Evolutionary conservation across 2,888 invertebrate species (phyloP).

Genomic region (Exocentrus adspersus): DNA sequence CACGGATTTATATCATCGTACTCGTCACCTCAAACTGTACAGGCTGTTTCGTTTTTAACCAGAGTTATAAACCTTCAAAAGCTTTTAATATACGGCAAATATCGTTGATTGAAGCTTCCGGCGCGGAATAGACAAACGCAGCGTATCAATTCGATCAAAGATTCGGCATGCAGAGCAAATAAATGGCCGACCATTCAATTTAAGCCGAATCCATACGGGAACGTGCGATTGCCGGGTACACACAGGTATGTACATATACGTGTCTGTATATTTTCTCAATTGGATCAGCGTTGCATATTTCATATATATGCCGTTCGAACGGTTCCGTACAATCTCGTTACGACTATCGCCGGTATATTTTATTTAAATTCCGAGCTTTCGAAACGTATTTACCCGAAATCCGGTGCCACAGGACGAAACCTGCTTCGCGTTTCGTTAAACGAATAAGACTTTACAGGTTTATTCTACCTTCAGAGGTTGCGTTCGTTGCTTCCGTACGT

Average conservation of each 20-base stretch:
- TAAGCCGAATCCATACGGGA: conserved; percentile 24
- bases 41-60: too few species aligned
- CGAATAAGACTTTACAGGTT: too few species aligned
- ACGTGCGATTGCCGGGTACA: background rate
- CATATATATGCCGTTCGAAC: conserved; percentile 41
- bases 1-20: too few species aligned
- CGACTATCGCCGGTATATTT: conserved; percentile 39
- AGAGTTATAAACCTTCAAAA: too few species aligned
- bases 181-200: conserved; percentile 30
- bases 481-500: too few species aligned
- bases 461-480: too few species aligned
- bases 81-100: too few species aligned
- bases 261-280: conserved; percentile 25
- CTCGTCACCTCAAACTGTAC: too few species aligned
- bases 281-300: conserved; percentile 38
- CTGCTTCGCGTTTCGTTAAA: too few species aligned
- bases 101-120: conserved; percentile 4
- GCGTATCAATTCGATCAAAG: conserved; percentile 11
- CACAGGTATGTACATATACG: too few species aligned
- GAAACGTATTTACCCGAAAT: conserved; percentile 32
- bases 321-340: conserved; percentile 40
- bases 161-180: conserved; percentile 22
- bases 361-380: conserved; percentile 41
- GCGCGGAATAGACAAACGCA: conserved; percentile 9
- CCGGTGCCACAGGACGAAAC: too few species aligned